Evolutionary conservation across 2,113 vertebrate genomes (phyloP), one percentile per base, ranked within the genome.

Genomic region (Trichechus manatus): DNA sequence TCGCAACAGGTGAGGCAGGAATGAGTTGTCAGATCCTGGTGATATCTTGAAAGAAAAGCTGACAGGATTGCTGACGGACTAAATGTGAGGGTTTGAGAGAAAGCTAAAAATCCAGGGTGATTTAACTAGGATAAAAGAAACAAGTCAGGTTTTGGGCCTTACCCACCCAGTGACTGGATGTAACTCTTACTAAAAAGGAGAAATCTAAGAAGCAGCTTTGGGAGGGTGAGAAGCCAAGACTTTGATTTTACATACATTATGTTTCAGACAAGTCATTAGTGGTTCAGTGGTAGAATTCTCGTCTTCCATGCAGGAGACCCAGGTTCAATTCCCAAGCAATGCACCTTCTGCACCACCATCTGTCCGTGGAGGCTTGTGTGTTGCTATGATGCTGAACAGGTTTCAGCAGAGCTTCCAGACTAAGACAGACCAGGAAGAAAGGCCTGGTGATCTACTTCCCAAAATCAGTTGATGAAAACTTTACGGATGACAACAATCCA

Each of bases 101-200:
- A 89, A 82, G 33, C 44, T 0, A 81, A 44, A 75, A 70, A 50
- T 22, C 83, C 44, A 53, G 15, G 31, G 72, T 23, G 25, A 77
- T 66, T 70, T 70, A 14, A 70, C 66, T 33, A 70, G 66, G 31
- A 70, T 33, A 33, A 70, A 70, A 70, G 14, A n/a, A 20, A 61
- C 59, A 70, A 44, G 31, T 11, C 61, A 10, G 29, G 10, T 44
- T 92, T 39, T 23, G 29, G 36, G 10, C 6, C 50, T 36, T 23
- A 17, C 6, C 42, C 20, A 72, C 5, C 6, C 1, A 0, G 17
- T 19, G 9, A 59, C 27, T 25, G 47, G n/a, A 20, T 10, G 2
- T 6, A 59, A 42, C 80, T 77, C 19, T 72, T 44, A 42, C 25
- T 59, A 44, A 63, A 36, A 27, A 66, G 50, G 56, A 75, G 7